phyloP scores from a whole-genome alignment of 64 coral and sea anemone genomes.

The Stichodactyla mertensii region DNA sequence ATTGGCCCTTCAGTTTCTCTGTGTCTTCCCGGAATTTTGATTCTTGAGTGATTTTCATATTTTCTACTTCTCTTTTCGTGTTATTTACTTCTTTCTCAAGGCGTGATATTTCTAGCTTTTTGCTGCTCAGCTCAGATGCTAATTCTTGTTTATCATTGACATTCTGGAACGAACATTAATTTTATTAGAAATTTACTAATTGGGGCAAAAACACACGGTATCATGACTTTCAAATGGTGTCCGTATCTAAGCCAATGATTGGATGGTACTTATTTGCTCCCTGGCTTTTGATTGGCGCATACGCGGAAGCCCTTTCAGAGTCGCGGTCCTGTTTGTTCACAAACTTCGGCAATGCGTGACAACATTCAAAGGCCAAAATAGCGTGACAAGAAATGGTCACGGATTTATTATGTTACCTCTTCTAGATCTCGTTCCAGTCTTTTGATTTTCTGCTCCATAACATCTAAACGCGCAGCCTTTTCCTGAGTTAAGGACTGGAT shows the following conservation, averaged over 20 bases:
- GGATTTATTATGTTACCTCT: constrained; percentile 12
- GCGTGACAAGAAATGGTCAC: background rate
- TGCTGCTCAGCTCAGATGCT: constrained; percentile 72
- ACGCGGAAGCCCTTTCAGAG: too few species aligned
- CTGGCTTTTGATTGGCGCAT: too few species aligned
- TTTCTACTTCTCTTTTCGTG: constrained; percentile 52
- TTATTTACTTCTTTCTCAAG: constrained; percentile 74
- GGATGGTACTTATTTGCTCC: too few species aligned
- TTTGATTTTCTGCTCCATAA: constrained; percentile 30
- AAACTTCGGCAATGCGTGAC: background rate
- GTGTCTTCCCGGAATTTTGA: constrained; percentile 39
- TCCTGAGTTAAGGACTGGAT: constrained; percentile 39
- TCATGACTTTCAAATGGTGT: too few species aligned
- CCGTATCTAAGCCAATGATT: too few species aligned
- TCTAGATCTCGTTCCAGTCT: constrained; percentile 32
- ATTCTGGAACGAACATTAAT: constrained; percentile 23
- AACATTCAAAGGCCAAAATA: background rate
- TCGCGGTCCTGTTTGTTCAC: too few species aligned
- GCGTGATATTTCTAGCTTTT: constrained; percentile 68
- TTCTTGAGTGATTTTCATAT: constrained; percentile 28
- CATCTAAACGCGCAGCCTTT: constrained; percentile 11
- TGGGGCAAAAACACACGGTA: too few species aligned
- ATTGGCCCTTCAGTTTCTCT: constrained; percentile 34
- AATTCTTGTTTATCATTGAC: constrained; percentile 52
- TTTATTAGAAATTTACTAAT: too few species aligned